These are phyloP conservation scores for Halcyon badia DNA, from an alignment of 2,797 vertebrate genomes.

Conservation along the genomic window DNA sequence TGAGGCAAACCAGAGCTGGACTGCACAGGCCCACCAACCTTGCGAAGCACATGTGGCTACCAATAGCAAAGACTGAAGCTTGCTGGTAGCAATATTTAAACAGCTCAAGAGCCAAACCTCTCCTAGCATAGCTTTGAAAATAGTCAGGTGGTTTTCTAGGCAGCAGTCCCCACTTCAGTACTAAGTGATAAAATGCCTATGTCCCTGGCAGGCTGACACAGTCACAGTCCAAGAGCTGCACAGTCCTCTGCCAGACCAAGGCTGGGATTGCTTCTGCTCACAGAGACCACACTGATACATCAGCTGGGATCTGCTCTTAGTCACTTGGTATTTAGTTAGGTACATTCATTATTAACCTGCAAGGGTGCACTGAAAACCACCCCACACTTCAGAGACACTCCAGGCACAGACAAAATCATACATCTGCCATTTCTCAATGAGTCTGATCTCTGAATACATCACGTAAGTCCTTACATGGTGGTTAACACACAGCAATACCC, in stretches of 20 bases:
- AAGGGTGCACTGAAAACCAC: background rate
- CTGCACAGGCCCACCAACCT: background rate
- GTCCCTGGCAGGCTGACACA: background rate
- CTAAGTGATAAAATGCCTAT: background rate
- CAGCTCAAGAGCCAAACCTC: background rate
- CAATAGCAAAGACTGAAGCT: background rate
- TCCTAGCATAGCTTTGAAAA: background rate
- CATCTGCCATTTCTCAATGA: background rate
- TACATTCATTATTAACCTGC: background rate
- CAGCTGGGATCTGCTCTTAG: background rate
- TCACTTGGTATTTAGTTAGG: background rate
- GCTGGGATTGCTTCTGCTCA: background rate
- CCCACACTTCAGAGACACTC: background rate
- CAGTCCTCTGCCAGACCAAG: background rate
- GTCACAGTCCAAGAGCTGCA: background rate
- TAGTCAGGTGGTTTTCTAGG: background rate
- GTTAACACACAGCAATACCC: accelerated
- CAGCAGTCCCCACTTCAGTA: background rate
- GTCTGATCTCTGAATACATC: background rate
- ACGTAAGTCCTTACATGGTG: accelerated
- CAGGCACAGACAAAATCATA: accelerated
- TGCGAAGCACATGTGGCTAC: background rate
- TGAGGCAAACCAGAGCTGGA: background rate
- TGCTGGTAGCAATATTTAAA: background rate
- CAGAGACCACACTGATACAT: background rate